Evolutionary conservation across 2,888 invertebrate species (phyloP).

Genomic region (Acanthopleura granulata): DNA sequence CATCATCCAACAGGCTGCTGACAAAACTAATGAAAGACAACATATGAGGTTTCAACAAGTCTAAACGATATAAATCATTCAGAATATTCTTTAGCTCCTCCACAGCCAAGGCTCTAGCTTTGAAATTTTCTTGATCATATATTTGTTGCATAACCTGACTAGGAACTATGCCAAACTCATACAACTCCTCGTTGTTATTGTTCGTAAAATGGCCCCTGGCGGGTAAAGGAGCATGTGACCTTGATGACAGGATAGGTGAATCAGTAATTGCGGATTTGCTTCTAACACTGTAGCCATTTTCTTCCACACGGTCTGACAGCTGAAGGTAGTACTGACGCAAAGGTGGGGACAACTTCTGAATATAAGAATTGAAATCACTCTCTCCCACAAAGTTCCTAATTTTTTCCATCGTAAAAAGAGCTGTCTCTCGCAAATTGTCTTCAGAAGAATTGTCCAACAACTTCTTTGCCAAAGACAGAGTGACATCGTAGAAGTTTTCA

Average conservation of each 20-base stretch:
- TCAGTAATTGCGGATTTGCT: conserved; percentile 4
- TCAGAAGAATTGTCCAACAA: conserved; percentile 59
- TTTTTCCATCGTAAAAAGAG: conserved; percentile 67
- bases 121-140: conserved; percentile 75
- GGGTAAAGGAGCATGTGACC: not conserved
- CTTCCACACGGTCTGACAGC: conserved; percentile 37
- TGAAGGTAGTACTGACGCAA: conserved; percentile 54
- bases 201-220: not conserved
- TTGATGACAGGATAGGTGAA: not conserved
- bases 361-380: conserved; percentile 60
- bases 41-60: conserved; percentile 75
- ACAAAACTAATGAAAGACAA: conserved; percentile 77
- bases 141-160: conserved; percentile 68
- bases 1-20: conserved; percentile 75
- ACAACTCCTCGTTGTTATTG: conserved; percentile 26
- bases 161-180: conserved; percentile 70
- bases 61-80: conserved; percentile 52
- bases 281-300: conserved; percentile 25
- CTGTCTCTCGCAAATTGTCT: conserved; percentile 59
- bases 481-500: conserved; percentile 68
- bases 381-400: conserved; percentile 68
- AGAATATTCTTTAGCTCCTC: conserved; percentile 75
- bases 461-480: conserved; percentile 62
- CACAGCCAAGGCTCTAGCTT: conserved; percentile 74
- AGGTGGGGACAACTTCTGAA: conserved; percentile 58